Percentiles rank a stretch among this genome's conserved stretches.
These are phyloP conservation scores for Theristus sp. DNA, from an alignment of 2,888 invertebrate species.

Conservation along the genomic window DNA sequence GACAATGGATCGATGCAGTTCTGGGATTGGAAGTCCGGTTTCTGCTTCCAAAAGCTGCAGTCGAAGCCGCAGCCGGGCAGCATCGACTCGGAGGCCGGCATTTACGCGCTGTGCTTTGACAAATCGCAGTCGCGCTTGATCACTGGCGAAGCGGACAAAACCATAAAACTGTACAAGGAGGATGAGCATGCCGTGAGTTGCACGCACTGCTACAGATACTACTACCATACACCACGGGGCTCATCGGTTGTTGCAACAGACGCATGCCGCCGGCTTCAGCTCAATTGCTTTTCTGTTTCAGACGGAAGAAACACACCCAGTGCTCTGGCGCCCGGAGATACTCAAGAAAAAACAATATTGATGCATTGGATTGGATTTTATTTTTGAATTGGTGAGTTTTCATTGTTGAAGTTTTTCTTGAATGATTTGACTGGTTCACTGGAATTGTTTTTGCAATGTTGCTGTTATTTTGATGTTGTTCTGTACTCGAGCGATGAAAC, in stretches of 20 bases:
- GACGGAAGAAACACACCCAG: slow-evolving; percentile 83
- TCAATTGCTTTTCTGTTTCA: slow-evolving; percentile 29
- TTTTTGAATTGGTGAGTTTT: too few species aligned
- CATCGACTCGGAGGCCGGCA: slow-evolving; percentile 95
- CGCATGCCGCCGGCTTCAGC: too few species aligned
- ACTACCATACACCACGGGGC: too few species aligned
- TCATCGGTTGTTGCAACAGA: too few species aligned
- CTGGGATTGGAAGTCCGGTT: slow-evolving; percentile 98
- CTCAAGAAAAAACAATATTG: slow-evolving; percentile 74
- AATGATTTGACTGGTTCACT: too few species aligned
- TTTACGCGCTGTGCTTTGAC: slow-evolving; percentile 87
- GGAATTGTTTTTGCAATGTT: too few species aligned
- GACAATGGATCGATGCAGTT: slow-evolving; percentile 92
- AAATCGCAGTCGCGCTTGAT: slow-evolving; percentile 66
- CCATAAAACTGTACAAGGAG: slow-evolving; percentile 93
- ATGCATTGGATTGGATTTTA: too few species aligned
- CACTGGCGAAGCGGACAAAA: slow-evolving; percentile 94
- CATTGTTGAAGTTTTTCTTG: too few species aligned
- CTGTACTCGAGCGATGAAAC: too few species aligned
- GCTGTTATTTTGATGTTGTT: too few species aligned
- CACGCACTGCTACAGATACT: too few species aligned
- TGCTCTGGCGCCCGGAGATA: slow-evolving; percentile 93
- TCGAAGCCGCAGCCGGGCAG: slow-evolving; percentile 93
- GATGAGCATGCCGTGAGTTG: slow-evolving; percentile 60
- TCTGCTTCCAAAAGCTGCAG: slow-evolving; percentile 71